Base-by-base conservation (phyloP, 2,113 vertebrate species). In the Pogona vitticeps region DNA sequence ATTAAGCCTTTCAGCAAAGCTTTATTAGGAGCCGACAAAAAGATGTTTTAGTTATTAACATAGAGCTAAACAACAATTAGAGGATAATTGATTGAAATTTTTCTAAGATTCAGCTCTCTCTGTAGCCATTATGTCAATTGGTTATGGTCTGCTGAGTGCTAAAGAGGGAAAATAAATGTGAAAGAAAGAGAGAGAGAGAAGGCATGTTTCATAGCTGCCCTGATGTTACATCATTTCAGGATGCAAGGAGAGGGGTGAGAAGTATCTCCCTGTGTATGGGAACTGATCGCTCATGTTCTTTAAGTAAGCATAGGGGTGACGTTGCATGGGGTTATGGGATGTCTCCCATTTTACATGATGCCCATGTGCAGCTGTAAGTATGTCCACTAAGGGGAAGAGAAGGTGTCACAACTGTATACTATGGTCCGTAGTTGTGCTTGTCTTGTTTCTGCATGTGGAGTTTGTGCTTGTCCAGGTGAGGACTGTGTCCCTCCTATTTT, bases 11-110 rank as follows among this genome's bases (percentile, higher is more conserved):
- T 85, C 61, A 46, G 70, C 14, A 61, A 84, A 63, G 58, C 81
- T 89, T 92, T 90, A 83, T 87, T 65, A 80, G 46, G 46, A 31
- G 73, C 23, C 70, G 81, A 40, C 82, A 71, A 2, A 90, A 87
- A 70, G 83, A 77, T 79, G 52, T 87, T 93, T 92, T 46, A 42
- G 82, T 92, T 94, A 89, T 77, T 90, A 71, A 0, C 3, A 77
- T 4, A 9, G 70, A 92, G n/a, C 65, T 91, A 38, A 86, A 86
- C 59, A 93, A 88, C 76, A 92, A 28, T 94, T 93, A 87, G 65
- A 90, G 91, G 14, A 36, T 73, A 92, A 80, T 89, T 92, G 92
- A 91, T 88, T 91, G 84, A 88, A 91, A 92, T 88, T 59, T 75
- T 80, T 89, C 91, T 88, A 14, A 90, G 59, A 42, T 89, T 86